These are phyloP conservation scores for Phrynocephalus guinanensis DNA, from an alignment of 2,797 vertebrate species.

Conservation along the genomic window DNA sequence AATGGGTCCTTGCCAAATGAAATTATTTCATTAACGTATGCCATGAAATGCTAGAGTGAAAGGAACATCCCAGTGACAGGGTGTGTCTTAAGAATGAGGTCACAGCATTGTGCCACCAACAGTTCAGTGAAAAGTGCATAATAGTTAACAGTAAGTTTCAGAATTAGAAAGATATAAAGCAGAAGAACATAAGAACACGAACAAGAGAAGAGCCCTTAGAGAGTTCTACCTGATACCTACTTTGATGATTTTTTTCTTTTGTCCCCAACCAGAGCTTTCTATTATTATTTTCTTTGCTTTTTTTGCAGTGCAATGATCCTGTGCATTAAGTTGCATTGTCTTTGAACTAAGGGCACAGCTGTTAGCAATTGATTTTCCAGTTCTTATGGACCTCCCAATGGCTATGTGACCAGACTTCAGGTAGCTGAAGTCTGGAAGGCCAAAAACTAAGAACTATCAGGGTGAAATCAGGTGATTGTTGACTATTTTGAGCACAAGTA, in stretches of 20 bases:
- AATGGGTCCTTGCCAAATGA: not conserved
- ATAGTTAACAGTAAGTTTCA: not conserved
- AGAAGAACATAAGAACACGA: not conserved
- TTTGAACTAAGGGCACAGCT: no score
- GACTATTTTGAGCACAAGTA: not conserved
- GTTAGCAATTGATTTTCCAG: no score
- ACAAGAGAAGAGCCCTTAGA: not conserved
- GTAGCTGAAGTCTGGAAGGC: no score
- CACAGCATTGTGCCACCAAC: not conserved
- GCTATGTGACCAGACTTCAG: no score
- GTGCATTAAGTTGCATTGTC: not conserved
- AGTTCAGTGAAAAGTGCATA: not conserved
- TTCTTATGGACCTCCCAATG: no score
- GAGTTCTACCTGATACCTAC: not conserved
- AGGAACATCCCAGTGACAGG: not conserved
- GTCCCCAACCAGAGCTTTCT: not conserved
- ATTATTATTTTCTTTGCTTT: not conserved
- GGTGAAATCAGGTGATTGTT: no score
- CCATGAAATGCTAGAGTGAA: not conserved
- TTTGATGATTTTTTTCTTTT: not conserved
- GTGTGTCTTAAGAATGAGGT: not conserved
- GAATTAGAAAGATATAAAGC: not conserved
- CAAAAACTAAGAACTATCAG: no score
- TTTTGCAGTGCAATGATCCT: not conserved
- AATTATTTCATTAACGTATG: slow-evolving; percentile 7